phyloP scores from a whole-genome alignment of 2,113 vertebrate genomes.

The Anas platyrhynchos region DNA sequence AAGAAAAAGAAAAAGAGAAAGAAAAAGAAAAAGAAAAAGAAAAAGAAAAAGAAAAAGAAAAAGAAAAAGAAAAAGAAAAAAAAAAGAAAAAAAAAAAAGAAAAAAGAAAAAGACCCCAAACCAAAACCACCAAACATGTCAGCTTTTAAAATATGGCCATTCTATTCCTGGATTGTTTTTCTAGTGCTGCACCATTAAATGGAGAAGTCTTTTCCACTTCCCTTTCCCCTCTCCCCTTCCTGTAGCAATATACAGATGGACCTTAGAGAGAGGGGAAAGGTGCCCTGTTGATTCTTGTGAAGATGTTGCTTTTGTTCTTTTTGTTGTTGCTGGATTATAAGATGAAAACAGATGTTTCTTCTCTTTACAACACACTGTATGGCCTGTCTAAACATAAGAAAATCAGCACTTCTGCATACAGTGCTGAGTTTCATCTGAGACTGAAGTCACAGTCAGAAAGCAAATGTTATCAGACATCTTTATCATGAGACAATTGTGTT shows the following conservation, averaged over 20 bases:
- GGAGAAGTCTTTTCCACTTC: constrained; percentile 31
- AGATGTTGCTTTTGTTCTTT: constrained; percentile 20
- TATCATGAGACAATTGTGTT: not conserved
- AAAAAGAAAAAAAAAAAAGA: not conserved
- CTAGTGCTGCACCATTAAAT: constrained; percentile 15
- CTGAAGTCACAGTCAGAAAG: not conserved
- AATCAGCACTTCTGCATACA: not conserved
- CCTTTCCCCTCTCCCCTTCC: constrained; percentile 26
- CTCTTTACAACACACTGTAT: not conserved
- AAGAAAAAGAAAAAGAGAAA: not conserved
- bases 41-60: no score
- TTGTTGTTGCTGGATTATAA: not conserved
- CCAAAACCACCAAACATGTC: not conserved
- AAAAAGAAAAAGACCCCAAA: not conserved
- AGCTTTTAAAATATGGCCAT: not conserved
- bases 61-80: no score
- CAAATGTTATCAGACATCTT: not conserved
- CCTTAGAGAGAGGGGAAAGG: not conserved
- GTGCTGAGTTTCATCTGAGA: not conserved
- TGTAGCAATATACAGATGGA: not conserved
- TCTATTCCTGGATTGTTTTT: constrained; percentile 53
- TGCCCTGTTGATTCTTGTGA: not conserved
- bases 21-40: no score
- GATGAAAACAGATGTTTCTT: constrained; percentile 35
- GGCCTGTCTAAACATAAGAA: not conserved